Conservation (phyloP, 2,797 vertebrate species). For the Darevskia nairensis region DNA sequence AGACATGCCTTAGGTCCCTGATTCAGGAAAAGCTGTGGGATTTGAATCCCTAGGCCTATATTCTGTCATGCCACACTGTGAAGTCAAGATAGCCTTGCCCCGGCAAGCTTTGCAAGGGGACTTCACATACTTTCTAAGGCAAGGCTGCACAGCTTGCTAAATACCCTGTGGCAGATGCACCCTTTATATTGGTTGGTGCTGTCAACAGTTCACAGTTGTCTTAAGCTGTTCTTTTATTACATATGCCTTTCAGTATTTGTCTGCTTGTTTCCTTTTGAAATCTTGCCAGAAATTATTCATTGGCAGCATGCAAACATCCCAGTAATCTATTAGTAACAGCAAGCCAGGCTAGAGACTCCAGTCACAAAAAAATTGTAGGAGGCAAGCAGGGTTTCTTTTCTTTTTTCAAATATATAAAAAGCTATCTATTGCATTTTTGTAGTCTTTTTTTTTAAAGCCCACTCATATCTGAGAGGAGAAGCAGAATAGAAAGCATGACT, state of each 20-base stretch:
- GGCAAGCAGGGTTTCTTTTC: neutral
- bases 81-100: neutral
- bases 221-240: conserved; percentile 29
- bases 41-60: neutral
- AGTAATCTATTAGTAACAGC: conserved; percentile 14
- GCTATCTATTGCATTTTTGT: neutral
- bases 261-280: conserved; percentile 15
- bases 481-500: neutral
- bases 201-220: conserved; percentile 18
- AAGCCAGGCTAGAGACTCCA: neutral
- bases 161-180: conserved; percentile 5
- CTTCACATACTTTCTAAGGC: neutral
- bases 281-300: neutral
- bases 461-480: neutral
- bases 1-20: neutral
- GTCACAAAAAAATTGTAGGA: neutral
- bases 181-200: neutral
- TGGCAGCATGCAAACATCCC: neutral
- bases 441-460: neutral
- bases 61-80: neutral
- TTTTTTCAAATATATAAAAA: neutral
- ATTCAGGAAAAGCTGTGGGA: neutral
- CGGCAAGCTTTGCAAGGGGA: neutral
- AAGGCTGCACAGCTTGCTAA: neutral
- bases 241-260: neutral